These are phyloP conservation scores for Whitmania pigra DNA, from an alignment of 1,140 invertebrate genomes.

Conservation along the genomic window DNA sequence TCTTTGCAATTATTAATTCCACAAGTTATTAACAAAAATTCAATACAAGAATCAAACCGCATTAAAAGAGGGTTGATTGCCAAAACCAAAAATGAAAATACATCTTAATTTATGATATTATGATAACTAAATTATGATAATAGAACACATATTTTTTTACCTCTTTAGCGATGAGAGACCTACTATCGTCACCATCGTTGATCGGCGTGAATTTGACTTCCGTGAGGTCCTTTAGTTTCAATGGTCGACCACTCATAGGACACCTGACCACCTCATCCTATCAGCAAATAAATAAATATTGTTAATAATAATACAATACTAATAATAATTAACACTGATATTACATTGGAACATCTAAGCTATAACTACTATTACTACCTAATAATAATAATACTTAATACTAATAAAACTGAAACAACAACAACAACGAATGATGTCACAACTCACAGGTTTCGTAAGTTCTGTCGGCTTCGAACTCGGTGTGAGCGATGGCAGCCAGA, in stretches of 20 bases:
- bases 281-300: conserved; percentile 26
- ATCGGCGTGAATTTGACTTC: conserved; percentile 83
- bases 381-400: too few species aligned
- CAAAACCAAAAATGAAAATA: too few species aligned
- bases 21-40: too few species aligned
- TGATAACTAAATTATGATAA: conserved; percentile 29
- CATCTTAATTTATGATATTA: too few species aligned
- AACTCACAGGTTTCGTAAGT: conserved; percentile 64
- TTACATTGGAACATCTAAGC: too few species aligned
- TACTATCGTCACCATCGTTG: conserved; percentile 50
- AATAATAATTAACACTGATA: too few species aligned
- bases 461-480: conserved; percentile 45
- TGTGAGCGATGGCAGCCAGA: conserved; percentile 92
- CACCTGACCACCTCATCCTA: conserved; percentile 71
- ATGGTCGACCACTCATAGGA: conserved; percentile 74
- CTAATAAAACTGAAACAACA: too few species aligned
- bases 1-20: too few species aligned
- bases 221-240: conserved; percentile 85
- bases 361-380: too few species aligned
- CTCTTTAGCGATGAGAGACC: conserved; percentile 41
- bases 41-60: background rate
- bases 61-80: too few species aligned
- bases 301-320: too few species aligned
- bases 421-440: too few species aligned
- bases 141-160: conserved; percentile 37